Conservation (phyloP, 2,797 vertebrate species). For the Lagodon rhomboides region DNA sequence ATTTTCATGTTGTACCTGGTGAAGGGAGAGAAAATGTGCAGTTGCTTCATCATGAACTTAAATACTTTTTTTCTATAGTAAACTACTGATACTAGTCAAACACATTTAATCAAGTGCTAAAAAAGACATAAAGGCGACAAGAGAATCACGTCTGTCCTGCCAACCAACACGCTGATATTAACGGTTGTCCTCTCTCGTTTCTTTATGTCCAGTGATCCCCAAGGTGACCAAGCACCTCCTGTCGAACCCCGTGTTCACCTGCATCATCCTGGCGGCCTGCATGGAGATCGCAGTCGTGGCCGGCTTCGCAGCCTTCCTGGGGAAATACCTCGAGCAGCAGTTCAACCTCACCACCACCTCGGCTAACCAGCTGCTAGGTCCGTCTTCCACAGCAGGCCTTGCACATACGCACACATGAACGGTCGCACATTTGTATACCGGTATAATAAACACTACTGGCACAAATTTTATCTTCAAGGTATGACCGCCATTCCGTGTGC, state of each 20-base stretch:
- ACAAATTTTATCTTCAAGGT: slow-evolving; percentile 78
- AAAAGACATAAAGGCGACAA: background rate
- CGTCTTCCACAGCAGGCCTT: slow-evolving; percentile 57
- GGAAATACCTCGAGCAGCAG: slow-evolving; percentile 98
- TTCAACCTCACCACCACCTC: slow-evolving; percentile 98
- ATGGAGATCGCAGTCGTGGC: slow-evolving; percentile 99
- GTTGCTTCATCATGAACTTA: background rate
- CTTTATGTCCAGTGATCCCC: slow-evolving; percentile 90
- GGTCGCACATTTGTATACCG: background rate
- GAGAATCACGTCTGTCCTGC: background rate
- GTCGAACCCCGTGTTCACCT: slow-evolving; percentile 98
- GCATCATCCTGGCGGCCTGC: slow-evolving; percentile 96
- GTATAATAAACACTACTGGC: background rate
- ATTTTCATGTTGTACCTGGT: background rate
- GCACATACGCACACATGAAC: background rate
- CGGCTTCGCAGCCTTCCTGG: slow-evolving; percentile 96
- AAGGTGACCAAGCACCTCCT: slow-evolving; percentile 97
- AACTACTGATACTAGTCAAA: background rate
- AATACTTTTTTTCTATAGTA: background rate
- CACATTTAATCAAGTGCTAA: background rate
- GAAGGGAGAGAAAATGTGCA: background rate
- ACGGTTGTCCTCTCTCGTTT: background rate
- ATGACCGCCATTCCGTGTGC: slow-evolving; percentile 99
- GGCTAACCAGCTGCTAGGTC: slow-evolving; percentile 97
- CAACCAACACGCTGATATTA: background rate